These are phyloP conservation scores for Acrossocheilus fasciatus DNA, from an alignment of 2,797 vertebrate genomes.

Conservation along the genomic window DNA sequence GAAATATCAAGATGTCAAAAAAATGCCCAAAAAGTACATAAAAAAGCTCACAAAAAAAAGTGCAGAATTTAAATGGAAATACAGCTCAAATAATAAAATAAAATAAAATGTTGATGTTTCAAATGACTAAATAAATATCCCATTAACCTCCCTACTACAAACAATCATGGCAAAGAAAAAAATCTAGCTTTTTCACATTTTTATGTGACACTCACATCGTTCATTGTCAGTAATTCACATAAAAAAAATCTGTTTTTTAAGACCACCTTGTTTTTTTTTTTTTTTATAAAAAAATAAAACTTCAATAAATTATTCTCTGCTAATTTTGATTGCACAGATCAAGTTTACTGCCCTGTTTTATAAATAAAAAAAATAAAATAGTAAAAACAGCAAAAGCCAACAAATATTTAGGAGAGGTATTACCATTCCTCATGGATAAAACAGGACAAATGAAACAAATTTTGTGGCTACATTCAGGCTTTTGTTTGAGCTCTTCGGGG, in stretches of 20 bases:
- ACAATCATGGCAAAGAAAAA: neutral
- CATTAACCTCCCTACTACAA: neutral
- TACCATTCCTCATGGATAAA: neutral
- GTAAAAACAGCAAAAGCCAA: neutral
- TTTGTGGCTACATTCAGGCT: neutral
- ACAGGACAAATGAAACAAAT: neutral
- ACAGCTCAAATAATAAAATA: too few species aligned
- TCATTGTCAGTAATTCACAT: neutral
- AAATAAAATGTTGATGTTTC: too few species aligned
- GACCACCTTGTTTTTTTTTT: too few species aligned
- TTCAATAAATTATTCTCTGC: neutral
- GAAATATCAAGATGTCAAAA: neutral
- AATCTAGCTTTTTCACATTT: neutral
- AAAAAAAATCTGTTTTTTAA: too few species aligned
- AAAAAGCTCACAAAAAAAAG: neutral
- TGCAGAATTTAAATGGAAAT: neutral
- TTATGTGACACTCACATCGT: neutral
- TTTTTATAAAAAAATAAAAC: neutral
- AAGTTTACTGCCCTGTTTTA: neutral
- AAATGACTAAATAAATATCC: neutral
- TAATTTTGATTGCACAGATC: neutral
- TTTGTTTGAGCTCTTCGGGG: neutral
- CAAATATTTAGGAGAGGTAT: neutral
- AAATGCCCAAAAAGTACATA: fast-evolving
- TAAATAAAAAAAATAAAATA: neutral